Evolutionary conservation across 1,140 invertebrate genomes (phyloP).

Genomic region (Delia radicum): DNA sequence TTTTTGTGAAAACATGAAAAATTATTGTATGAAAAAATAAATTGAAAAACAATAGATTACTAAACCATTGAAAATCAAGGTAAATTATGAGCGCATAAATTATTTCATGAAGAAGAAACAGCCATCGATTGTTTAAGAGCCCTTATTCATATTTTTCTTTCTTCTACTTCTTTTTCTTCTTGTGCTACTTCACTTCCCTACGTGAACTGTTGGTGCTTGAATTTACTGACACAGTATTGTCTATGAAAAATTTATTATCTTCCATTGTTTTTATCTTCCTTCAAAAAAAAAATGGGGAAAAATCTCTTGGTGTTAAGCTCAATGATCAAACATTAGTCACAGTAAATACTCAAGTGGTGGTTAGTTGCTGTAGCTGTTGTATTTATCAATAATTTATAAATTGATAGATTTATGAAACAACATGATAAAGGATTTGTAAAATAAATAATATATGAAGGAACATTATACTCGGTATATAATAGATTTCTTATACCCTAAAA

Average conservation of each 20-base stretch:
- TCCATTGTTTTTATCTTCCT: background rate
- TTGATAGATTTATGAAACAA: background rate
- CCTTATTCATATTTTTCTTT: background rate
- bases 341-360: background rate
- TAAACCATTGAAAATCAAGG: slow-evolving; percentile 8
- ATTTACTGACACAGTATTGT: background rate
- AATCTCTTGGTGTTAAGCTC: background rate
- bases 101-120: background rate
- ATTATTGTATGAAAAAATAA: background rate
- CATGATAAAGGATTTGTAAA: too few relatives aligned
- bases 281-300: background rate
- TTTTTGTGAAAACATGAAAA: background rate
- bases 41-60: slow-evolving; percentile 6
- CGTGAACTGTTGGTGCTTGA: background rate
- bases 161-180: background rate
- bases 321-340: background rate
- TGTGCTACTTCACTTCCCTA: background rate
- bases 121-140: background rate
- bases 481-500: too few relatives aligned
- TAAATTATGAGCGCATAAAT: slow-evolving; percentile 15
- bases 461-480: too few relatives aligned
- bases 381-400: background rate
- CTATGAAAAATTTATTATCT: background rate
- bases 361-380: background rate
- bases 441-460: too few relatives aligned